Evolutionary conservation across 2,888 invertebrate genomes (phyloP), one percentile per base, ranked within the genome.

Genomic region (Leptinotarsa juncta): DNA sequence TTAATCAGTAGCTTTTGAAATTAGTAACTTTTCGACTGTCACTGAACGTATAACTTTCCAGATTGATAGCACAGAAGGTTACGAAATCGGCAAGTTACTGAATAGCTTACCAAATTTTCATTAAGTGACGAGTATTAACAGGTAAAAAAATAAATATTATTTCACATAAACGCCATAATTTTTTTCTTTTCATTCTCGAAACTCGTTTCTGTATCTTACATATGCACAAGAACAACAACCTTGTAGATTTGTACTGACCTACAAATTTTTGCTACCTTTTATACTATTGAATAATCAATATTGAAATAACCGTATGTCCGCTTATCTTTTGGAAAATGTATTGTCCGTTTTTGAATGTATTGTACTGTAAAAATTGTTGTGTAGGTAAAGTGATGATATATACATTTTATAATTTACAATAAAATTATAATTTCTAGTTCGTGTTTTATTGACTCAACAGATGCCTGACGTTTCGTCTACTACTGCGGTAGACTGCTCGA

Each of bases 311-410:
- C 18, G 42, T 62, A 26, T 62, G 62, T 42, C 62, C 26, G 62
- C 57, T 57, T 57, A 57, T 57, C 57, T 23, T 23, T 57, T 57
- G 14, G 57, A 57, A 23, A 57, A 12, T 62, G 62, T 62, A 62
- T n/a, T 62, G 62, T 62, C 62, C 62, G 62, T 62, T 62, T 62
- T 62, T 32, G 23, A 57, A 20, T 57, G 57, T 57, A 57, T 10
- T 57, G 20, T 57, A 60, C 15, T 60, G 60, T 60, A 42, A n/a
- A 62, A 62, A 62, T 42, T 62, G 42, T 26, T 42, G 62, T 62
- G 62, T 62, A 62, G 62, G 62, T 62, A 62, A 62, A 62, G 62
- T 62, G 62, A 62, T 42, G 62, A 62, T 62, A 62, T 62, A 62
- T 62, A 62, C 62, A 62, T 62, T 62, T 62, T 62, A 42, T 62